phyloP scores from a whole-genome alignment of 2,888 invertebrate genomes.

The Mycalesis mineus region DNA sequence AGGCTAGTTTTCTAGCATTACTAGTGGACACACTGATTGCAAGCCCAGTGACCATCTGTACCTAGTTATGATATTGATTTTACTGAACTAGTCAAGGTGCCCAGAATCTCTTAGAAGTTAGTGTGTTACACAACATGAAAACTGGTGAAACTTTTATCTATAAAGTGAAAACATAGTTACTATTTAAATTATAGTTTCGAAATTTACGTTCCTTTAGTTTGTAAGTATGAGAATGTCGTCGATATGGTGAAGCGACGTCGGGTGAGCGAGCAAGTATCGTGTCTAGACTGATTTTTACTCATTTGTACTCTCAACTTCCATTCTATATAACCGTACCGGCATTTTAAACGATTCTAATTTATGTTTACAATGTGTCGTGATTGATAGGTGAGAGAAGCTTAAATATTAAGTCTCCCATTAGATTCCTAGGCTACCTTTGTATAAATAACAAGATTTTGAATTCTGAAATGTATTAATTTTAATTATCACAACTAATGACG shows the following conservation, averaged over 20 bases:
- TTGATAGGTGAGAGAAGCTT: conserved; percentile 38
- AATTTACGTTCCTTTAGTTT: conserved; percentile 47
- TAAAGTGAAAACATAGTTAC: conserved; percentile 10
- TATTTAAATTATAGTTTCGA: conserved; percentile 37
- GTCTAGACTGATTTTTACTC: conserved; percentile 65
- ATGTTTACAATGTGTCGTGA: conserved; percentile 19
- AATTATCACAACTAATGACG: conserved; percentile 67
- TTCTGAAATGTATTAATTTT: conserved; percentile 62
- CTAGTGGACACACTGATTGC: too few relatives aligned
- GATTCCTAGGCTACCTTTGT: conserved; percentile 40
- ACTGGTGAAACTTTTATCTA: conserved; percentile 33
- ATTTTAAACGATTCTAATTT: conserved; percentile 28
- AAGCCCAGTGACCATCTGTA: not conserved
- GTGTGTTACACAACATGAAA: too few relatives aligned
- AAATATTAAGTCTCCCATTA: conserved; percentile 41
- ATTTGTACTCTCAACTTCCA: conserved; percentile 36
- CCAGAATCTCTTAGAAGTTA: conserved; percentile 5
- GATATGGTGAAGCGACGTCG: conserved; percentile 48
- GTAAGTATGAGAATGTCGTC: conserved; percentile 46
- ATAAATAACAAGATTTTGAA: conserved; percentile 39
- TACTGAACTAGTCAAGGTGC: conserved; percentile 4
- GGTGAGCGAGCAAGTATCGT: conserved; percentile 46
- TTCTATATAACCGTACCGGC: conserved; percentile 34
- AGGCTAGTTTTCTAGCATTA: too few relatives aligned
- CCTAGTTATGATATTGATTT: not conserved